Evolutionary conservation across 2,797 vertebrate species (phyloP).

Genomic region (Melanotaenia parkinsoni): DNA sequence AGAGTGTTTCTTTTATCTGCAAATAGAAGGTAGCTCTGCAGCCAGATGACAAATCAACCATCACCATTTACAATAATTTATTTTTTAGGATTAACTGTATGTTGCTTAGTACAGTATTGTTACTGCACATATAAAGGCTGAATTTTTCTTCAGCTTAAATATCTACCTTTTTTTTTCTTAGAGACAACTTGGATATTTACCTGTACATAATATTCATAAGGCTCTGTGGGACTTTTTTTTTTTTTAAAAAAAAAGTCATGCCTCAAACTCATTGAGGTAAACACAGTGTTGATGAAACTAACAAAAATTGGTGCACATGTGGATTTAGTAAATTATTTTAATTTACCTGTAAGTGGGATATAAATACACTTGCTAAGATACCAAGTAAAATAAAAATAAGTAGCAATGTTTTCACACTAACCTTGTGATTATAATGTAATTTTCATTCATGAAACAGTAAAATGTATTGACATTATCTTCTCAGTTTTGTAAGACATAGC

Average conservation of each 20-base stretch:
- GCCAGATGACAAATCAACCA: too few species aligned
- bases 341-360: not conserved
- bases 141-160: too few species aligned
- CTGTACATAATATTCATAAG: not conserved
- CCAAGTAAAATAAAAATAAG: too few species aligned
- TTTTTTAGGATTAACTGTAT: too few species aligned
- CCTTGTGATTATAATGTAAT: too few species aligned
- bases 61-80: too few species aligned
- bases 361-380: too few species aligned
- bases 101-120: too few species aligned
- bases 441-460: too few species aligned
- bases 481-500: not conserved
- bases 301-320: not conserved
- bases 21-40: too few species aligned
- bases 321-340: not conserved
- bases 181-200: not conserved
- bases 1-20: not conserved
- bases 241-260: not conserved
- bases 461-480: too few species aligned
- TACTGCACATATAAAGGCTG: not conserved
- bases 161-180: not conserved
- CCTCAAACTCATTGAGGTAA: not conserved
- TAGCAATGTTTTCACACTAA: too few species aligned
- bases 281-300: not conserved
- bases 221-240: not conserved